Conservation (phyloP, 2,888 invertebrate species). For the Platynereis dumerilii region DNA sequence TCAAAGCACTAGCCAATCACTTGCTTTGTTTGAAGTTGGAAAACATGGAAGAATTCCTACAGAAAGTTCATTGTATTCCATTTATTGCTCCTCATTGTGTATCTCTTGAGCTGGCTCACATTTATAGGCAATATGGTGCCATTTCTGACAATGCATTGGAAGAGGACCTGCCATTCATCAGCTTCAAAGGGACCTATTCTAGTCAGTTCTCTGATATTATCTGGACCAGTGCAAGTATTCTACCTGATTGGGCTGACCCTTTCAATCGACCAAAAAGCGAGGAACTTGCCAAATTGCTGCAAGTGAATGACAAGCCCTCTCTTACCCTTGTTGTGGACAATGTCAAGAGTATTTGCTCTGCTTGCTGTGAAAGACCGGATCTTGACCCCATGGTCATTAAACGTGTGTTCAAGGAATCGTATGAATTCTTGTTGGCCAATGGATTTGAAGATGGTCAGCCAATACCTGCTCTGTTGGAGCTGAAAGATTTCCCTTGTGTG, state of each 20-base stretch:
- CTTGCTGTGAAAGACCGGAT: background rate
- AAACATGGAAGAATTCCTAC: constrained; percentile 25
- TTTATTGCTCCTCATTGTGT: constrained; percentile 30
- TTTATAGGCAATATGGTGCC: constrained; percentile 31
- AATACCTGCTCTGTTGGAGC: constrained; percentile 17
- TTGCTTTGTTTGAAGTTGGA: constrained; percentile 24
- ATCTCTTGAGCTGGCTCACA: constrained; percentile 7
- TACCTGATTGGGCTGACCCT: constrained; percentile 38
- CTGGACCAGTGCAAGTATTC: constrained; percentile 34
- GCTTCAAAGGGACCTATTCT: constrained; percentile 31
- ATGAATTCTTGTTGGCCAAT: constrained; percentile 26
- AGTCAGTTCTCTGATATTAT: constrained; percentile 21
- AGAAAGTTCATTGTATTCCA: constrained; percentile 23
- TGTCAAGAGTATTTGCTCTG: background rate
- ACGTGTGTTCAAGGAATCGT: constrained; percentile 29
- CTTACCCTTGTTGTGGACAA: constrained; percentile 22
- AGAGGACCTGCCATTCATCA: constrained; percentile 25
- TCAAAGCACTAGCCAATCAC: constrained; percentile 33
- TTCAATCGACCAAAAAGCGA: constrained; percentile 16
- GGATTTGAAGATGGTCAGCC: constrained; percentile 16
- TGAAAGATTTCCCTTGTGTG: constrained; percentile 22
- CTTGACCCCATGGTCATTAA: background rate
- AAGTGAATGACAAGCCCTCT: constrained; percentile 27
- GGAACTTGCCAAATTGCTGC: constrained; percentile 20
- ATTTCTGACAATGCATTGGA: constrained; percentile 13